Percentiles rank a stretch among this genome's conserved stretches.
phyloP scores from a whole-genome alignment of 2,888 invertebrate species.

The Bruchidius siliquastri region DNA sequence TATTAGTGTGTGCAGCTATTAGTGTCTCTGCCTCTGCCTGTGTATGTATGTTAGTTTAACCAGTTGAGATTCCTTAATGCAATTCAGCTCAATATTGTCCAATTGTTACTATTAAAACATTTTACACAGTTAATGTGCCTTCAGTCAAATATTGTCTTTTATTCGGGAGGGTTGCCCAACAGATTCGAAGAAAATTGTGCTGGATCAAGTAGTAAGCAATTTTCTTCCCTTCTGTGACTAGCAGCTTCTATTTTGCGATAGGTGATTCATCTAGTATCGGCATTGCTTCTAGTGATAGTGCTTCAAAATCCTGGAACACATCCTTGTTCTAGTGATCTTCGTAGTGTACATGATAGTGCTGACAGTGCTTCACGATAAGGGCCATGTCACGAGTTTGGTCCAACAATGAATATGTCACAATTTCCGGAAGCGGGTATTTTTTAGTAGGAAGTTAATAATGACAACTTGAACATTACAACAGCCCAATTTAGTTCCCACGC shows the following conservation, averaged over 20 bases:
- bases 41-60: constrained; percentile 45
- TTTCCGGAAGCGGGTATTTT: no score
- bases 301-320: neutral
- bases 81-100: constrained; percentile 51
- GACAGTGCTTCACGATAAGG: neutral
- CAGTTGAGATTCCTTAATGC: constrained; percentile 51
- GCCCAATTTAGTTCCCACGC: no score
- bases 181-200: neutral
- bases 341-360: neutral
- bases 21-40: constrained; percentile 20
- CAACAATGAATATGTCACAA: no score
- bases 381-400: no score
- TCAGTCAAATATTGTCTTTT: constrained; percentile 44
- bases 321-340: neutral
- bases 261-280: neutral
- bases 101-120: constrained; percentile 50
- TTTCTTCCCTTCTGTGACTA: neutral
- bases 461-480: no score
- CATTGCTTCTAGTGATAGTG: neutral
- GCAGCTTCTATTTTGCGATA: neutral
- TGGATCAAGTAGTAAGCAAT: neutral
- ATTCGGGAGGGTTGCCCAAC: constrained; percentile 39
- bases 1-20: constrained; percentile 47
- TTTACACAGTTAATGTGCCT: constrained; percentile 44
- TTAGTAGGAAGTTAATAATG: no score